phyloP scores from a whole-genome alignment of 2,113 vertebrate genomes.

The Meleagris gallopavo region DNA sequence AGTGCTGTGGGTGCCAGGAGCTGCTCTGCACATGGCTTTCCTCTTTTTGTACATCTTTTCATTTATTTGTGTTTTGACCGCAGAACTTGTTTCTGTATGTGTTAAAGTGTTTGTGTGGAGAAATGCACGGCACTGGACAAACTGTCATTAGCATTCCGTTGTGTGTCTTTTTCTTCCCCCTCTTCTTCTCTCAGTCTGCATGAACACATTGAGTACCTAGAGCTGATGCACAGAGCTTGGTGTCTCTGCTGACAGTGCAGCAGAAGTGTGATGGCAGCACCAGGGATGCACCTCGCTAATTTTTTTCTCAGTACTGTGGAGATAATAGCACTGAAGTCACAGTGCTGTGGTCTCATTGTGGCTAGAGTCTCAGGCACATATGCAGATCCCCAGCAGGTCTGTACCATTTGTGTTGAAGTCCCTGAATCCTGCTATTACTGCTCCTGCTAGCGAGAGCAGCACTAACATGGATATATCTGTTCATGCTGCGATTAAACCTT shows the following conservation, averaged over 20 bases:
- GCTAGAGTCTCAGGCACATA: background rate
- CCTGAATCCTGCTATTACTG: background rate
- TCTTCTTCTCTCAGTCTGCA: background rate
- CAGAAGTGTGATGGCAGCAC: constrained; percentile 1
- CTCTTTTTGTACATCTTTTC: background rate
- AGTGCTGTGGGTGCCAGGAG: background rate
- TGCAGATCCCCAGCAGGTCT: constrained; percentile 1
- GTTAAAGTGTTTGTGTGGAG: background rate
- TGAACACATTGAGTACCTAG: background rate
- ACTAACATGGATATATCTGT: background rate
- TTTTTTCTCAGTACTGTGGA: background rate
- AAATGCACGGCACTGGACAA: background rate
- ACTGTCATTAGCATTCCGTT: background rate
- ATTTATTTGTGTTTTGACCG: background rate
- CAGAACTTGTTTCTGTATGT: background rate
- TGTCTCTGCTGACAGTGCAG: background rate
- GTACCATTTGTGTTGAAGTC: background rate
- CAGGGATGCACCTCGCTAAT: background rate
- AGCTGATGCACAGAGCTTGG: background rate
- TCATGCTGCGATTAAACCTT: constrained; percentile 7
- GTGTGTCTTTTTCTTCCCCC: background rate
- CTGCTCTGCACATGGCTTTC: background rate
- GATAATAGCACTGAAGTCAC: background rate
- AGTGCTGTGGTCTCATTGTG: background rate
- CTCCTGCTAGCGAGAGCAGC: background rate